Evolutionary conservation across 2,888 invertebrate genomes (phyloP).

Genomic region (Tachina lurida): DNA sequence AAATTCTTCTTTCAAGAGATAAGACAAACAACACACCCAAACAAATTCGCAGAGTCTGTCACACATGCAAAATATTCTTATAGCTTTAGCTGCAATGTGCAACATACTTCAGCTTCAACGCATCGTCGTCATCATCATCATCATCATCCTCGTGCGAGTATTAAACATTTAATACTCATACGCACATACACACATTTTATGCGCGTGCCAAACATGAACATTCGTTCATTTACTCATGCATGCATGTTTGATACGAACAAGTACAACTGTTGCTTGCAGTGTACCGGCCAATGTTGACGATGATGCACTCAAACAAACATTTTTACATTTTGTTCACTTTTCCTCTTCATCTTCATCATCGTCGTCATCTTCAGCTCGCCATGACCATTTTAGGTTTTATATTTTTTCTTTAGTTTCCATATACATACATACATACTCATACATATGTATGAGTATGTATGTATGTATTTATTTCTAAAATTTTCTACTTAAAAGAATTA

Average conservation of each 20-base stretch:
- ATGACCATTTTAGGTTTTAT: slow-evolving; percentile 60
- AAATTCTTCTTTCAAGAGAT: slow-evolving; percentile 60
- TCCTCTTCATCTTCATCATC: slow-evolving; percentile 46
- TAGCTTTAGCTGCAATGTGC: slow-evolving; percentile 37
- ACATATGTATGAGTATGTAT: too few relatives aligned
- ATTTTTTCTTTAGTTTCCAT: slow-evolving; percentile 33
- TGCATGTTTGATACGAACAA: slow-evolving; percentile 32
- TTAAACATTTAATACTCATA: neutral
- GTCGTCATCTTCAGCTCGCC: slow-evolving; percentile 38
- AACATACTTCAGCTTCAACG: slow-evolving; percentile 63
- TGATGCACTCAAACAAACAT: slow-evolving; percentile 54
- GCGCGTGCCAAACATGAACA: slow-evolving; percentile 69
- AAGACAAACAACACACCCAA: slow-evolving; percentile 47
- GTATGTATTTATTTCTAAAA: slow-evolving; percentile 32
- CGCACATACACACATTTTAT: slow-evolving; percentile 56
- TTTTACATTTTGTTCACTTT: slow-evolving; percentile 62
- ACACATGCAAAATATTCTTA: slow-evolving; percentile 18
- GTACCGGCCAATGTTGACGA: slow-evolving; percentile 5
- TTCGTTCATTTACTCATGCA: slow-evolving; percentile 55
- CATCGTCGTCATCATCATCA: slow-evolving; percentile 38
- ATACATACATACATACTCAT: slow-evolving; percentile 30
- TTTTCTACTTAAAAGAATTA: slow-evolving; percentile 34
- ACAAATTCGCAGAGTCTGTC: slow-evolving; percentile 9
- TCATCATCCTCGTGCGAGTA: neutral
- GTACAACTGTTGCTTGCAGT: slow-evolving; percentile 25